A percentile compares a stretch with the other conserved stretches of the same genome.
phyloP scores from a whole-genome alignment of 2,797 vertebrate species.

The Clamator glandarius region DNA sequence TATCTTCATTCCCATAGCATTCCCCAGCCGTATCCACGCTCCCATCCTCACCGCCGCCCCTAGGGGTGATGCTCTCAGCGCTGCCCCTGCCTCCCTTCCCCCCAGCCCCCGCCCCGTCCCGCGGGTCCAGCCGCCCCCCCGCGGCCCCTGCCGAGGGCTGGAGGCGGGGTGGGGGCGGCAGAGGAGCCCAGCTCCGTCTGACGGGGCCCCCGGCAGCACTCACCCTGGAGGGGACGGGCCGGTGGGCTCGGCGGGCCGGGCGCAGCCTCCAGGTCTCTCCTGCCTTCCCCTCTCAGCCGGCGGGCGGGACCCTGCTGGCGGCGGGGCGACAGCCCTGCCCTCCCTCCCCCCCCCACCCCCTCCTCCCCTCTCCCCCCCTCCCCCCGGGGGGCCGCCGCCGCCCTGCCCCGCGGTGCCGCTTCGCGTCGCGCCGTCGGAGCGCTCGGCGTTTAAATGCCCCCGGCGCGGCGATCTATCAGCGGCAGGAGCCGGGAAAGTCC shows the following conservation, averaged over 20 bases:
- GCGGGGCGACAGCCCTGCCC: neutral
- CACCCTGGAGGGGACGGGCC: conserved; percentile 18
- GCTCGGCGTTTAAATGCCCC: conserved; percentile 95
- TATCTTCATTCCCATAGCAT: neutral
- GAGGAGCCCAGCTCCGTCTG: neutral
- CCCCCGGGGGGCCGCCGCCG: neutral
- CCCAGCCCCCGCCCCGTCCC: neutral
- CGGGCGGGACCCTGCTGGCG: neutral
- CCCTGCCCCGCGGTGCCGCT: conserved; percentile 1
- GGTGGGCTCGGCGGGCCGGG: neutral
- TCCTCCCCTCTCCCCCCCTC: too few species aligned
- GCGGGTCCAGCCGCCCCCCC: neutral
- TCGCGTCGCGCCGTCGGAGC: conserved; percentile 80
- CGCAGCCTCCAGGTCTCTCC: neutral
- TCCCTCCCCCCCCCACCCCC: too few species aligned
- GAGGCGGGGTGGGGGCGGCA: too few species aligned
- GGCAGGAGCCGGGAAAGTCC: conserved; percentile 81
- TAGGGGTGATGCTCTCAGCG: neutral
- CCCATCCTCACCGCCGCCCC: neutral
- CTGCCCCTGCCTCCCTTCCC: neutral
- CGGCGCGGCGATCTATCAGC: conserved; percentile 91
- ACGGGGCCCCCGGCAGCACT: neutral
- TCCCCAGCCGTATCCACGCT: neutral
- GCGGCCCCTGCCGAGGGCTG: too few species aligned
- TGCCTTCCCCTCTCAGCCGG: neutral